phyloP scores from a whole-genome alignment of 1,140 invertebrate species.

The Globodera ellingtonae region DNA sequence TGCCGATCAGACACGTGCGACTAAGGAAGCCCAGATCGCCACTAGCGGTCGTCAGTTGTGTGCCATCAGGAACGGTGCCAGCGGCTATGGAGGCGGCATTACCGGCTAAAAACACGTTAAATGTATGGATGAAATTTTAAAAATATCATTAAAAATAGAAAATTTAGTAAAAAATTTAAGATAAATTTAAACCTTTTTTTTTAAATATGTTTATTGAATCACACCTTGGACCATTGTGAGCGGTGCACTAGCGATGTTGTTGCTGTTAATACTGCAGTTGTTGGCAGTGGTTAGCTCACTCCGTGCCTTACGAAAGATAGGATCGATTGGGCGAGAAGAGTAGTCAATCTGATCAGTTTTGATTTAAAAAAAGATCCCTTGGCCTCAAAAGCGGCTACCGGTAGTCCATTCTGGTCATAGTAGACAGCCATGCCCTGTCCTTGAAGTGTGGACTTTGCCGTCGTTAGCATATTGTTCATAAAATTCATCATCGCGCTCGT shows the following conservation, averaged over 20 bases:
- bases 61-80: background rate
- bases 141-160: background rate
- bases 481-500: conserved; percentile 49
- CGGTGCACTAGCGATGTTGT: background rate
- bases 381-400: conserved; percentile 13
- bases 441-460: conserved; percentile 47
- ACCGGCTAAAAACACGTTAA: background rate
- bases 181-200: background rate
- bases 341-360: conserved; percentile 45
- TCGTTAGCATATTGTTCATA: conserved; percentile 51
- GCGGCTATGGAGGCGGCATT: background rate
- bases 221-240: conserved; percentile 4
- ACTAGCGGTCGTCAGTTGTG: conserved; percentile 5
- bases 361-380: background rate
- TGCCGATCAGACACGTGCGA: conserved; percentile 35
- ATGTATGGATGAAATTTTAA: no score
- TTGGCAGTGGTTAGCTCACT: conserved; percentile 40
- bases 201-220: background rate
- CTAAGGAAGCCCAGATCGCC: conserved; percentile 25
- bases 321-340: conserved; percentile 53
- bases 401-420: conserved; percentile 49
- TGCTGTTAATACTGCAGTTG: conserved; percentile 11
- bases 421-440: conserved; percentile 43
- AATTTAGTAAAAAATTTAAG: background rate
- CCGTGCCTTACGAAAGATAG: conserved; percentile 53